Evolutionary conservation across 2,797 vertebrate genomes (phyloP), one percentile per base, ranked within the genome.

Genomic region (Typhlichthys subterraneus): DNA sequence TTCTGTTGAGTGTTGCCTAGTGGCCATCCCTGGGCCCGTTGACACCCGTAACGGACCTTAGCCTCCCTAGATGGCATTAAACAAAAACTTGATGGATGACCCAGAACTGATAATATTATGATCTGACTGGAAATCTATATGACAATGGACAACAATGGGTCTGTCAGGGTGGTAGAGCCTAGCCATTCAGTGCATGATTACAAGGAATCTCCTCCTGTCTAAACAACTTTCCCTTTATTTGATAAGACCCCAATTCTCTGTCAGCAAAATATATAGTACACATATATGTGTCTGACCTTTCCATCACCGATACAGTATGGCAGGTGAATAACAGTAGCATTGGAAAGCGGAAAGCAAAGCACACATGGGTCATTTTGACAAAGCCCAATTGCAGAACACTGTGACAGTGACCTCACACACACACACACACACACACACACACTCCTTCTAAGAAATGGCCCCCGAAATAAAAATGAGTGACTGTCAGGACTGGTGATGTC

Each of bases 401-500:
- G 75, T 84, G 84, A 87, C 85, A 84, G 72, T 85, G 86, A 84
- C 72, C 52, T 53, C 77, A 17, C 48, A 42, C 14, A 58, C 53
- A 19, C 53, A 7, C 57, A 42, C 14, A 58, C 53, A 19, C 53
- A 7, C 57, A 8, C 29, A 73, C 46, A 12, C 64, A 73, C 76
- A 7, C 12, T 86, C 80, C 81, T 75, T 81, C 76, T 78, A 79
- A 84, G 85, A 90, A 84, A 67, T 65, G 63, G 60, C 50, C 81
- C 81, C 82, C 29, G 77, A 91, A 88, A 92, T 91, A 93, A 92
- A 93, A 92, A 90, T 89, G 88, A 93, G 79, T 89, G 88, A 90
- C 85, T 91, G 89, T 82, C 83, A 60, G 82, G 88, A 87, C 81
- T 49, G 68, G 77, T 92, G 90, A 93, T 93, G 90, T 92, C 90